A percentile compares a stretch with the other conserved stretches of the same genome.
Evolutionary conservation across 2,113 vertebrate species (phyloP).

Genomic region (Conger conger): DNA sequence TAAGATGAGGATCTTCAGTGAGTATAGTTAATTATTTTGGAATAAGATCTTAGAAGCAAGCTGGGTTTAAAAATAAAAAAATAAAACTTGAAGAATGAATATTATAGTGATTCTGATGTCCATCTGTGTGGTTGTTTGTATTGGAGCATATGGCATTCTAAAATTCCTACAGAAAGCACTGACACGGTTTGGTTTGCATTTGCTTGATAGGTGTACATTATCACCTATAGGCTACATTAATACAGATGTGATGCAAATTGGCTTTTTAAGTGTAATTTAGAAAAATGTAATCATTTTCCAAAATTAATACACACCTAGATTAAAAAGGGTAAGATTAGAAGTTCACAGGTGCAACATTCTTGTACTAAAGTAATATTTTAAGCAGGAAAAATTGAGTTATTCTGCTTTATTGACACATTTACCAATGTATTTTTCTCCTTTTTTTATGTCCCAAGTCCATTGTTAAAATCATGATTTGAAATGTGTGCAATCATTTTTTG

Average conservation of each 20-base stretch:
- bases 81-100: constrained; percentile 23
- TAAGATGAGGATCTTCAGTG: not conserved
- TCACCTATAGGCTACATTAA: not conserved
- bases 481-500: too few relatives aligned
- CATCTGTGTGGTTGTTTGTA: constrained; percentile 33
- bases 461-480: too few relatives aligned
- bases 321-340: too few relatives aligned
- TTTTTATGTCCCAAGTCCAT: too few relatives aligned
- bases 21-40: constrained; percentile 11
- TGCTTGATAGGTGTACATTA: not conserved
- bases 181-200: not conserved
- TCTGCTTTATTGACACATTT: too few relatives aligned
- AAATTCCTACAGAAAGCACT: constrained; percentile 31
- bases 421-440: too few relatives aligned
- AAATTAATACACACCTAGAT: too few relatives aligned
- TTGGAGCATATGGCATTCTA: constrained; percentile 36
- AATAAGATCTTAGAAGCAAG: constrained; percentile 16
- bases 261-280: too few relatives aligned
- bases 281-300: too few relatives aligned
- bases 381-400: too few relatives aligned
- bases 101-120: constrained; percentile 27
- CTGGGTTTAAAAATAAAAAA: constrained; percentile 4
- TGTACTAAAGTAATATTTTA: too few relatives aligned
- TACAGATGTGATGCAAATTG: not conserved
- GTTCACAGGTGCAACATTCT: too few relatives aligned